Evolutionary conservation across 2,888 invertebrate species (phyloP), one percentile per base, ranked within the genome.

Genomic region (Pecten maximus): DNA sequence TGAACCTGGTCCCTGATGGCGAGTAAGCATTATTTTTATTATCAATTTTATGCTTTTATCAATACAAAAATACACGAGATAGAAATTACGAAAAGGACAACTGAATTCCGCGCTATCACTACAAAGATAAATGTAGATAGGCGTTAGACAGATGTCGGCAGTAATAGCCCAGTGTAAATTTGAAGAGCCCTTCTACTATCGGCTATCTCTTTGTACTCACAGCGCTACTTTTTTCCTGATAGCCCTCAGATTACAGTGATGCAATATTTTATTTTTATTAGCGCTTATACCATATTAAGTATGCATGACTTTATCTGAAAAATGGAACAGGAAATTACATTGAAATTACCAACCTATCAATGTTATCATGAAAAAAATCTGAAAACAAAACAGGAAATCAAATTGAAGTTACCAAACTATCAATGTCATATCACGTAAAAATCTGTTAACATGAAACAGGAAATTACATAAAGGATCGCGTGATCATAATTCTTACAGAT

Each of bases 401-500:
- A 12, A 44, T 23, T 23, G 19, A 60, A 60, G 60, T 23, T n/a
- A 60, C 60, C 23, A n/a, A 60, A 60, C 2, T 60, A 2, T 1
- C 3, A 60, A 60, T 60, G 3, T 23, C 23, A n/a, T 60, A 23
- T 60, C 60, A 60, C 23, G 15, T 10, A 44, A 44, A 44, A 10
- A 44, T 44, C 12, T n/a, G n/a, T n/a, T n/a, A n/a, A n/a, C n/a
- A n/a, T n/a, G n/a, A n/a, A 44, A 6, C 44, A 44, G 44, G 44
- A 44, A 44, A 44, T 44, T 44, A 44, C 44, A 44, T 44, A 44
- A 44, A 12, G 12, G 8, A 44, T 10, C 44, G n/a, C 6, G 23
- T n/a, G 23, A 60, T n/a, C 23, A n/a, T 1, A 48, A 89, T 89
- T 87, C 16, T 92, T 94, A 10, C 93, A 95, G 95, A 94, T 95